Conservation (phyloP, 2,113 vertebrate species). For the Phyllostomus discolor region DNA sequence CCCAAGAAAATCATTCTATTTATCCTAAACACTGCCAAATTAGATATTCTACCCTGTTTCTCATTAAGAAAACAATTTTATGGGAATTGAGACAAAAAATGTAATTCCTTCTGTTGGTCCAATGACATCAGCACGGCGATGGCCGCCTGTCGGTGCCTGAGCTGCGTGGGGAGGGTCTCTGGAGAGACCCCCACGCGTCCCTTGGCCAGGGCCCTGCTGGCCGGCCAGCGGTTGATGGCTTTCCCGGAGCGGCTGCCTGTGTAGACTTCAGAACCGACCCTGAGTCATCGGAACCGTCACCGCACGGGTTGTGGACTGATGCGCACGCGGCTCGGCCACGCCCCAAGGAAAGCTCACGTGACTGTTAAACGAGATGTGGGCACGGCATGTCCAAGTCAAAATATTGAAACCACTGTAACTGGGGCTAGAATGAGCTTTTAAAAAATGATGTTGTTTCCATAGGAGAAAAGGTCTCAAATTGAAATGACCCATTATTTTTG, state of each 20-base stretch:
- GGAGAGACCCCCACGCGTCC: no score
- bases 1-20: not conserved
- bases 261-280: constrained; percentile 72
- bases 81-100: constrained; percentile 35
- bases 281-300: constrained; percentile 68
- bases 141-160: not conserved
- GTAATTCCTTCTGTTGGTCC: constrained; percentile 52
- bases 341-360: constrained; percentile 57
- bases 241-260: constrained; percentile 45
- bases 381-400: constrained; percentile 65
- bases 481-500: constrained; percentile 34
- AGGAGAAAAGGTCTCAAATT: constrained; percentile 24
- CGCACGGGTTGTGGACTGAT: constrained; percentile 65
- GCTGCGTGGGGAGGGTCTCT: not conserved
- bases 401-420: constrained; percentile 53
- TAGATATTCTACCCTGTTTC: constrained; percentile 37
- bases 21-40: constrained; percentile 28
- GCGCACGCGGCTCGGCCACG: constrained; percentile 59
- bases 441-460: constrained; percentile 43
- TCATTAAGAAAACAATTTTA: constrained; percentile 1
- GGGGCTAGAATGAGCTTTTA: constrained; percentile 49
- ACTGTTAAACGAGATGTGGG: constrained; percentile 63
- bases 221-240: constrained; percentile 66
- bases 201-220: constrained; percentile 32
- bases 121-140: constrained; percentile 39